Conservation (phyloP, 2,113 vertebrate species). For the Cynopterus brachyotis region DNA sequence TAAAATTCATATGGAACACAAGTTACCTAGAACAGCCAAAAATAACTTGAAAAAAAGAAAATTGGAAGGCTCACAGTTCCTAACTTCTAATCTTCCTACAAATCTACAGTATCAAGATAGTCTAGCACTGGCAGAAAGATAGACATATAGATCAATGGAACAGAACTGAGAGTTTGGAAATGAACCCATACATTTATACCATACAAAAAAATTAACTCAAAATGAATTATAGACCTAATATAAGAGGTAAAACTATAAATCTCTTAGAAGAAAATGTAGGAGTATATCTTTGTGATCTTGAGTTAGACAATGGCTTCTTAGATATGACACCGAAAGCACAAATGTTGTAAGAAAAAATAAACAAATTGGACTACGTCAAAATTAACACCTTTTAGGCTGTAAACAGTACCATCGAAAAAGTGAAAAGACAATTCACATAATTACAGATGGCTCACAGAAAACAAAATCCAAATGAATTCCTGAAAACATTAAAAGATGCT, state of each 20-base stretch:
- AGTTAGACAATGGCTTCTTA: neutral
- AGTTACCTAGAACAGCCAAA: neutral
- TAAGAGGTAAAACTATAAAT: neutral
- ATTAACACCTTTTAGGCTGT: neutral
- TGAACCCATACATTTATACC: neutral
- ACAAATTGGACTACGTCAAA: neutral
- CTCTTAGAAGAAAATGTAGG: neutral
- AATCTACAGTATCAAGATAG: neutral
- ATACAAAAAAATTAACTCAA: neutral
- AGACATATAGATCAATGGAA: neutral
- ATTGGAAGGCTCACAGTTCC: neutral
- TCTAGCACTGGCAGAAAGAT: neutral
- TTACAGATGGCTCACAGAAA: neutral
- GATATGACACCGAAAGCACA: neutral
- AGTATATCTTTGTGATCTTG: neutral
- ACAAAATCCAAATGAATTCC: neutral
- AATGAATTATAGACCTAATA: neutral
- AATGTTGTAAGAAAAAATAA: neutral
- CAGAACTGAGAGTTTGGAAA: neutral
- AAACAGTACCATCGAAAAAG: neutral
- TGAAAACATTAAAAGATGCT: neutral
- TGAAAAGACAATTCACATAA: neutral
- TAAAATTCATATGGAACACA: neutral
- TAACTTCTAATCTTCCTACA: neutral
- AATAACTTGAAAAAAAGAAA: neutral